These are phyloP conservation scores for Diorhabda carinulata DNA, from an alignment of 1,140 invertebrate species.

Conservation along the genomic window DNA sequence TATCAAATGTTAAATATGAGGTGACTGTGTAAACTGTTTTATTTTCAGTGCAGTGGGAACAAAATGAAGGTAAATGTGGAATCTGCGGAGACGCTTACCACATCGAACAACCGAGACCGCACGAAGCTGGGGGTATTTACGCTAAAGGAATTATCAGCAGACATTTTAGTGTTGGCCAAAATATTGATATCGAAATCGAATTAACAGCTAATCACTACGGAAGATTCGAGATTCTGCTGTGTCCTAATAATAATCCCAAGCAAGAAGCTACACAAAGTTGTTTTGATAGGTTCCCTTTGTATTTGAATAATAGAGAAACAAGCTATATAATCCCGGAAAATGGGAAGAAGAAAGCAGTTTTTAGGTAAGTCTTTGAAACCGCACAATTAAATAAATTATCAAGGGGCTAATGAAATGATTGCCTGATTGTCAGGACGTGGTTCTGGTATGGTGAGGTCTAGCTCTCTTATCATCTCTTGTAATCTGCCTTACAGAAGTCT, in stretches of 20 bases:
- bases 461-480: too few species aligned
- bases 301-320: slow-evolving; percentile 63
- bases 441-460: too few species aligned
- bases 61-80: slow-evolving; percentile 81
- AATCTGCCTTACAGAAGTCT: too few species aligned
- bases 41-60: slow-evolving; percentile 74
- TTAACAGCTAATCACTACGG: slow-evolving; percentile 88
- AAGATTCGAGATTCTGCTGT: slow-evolving; percentile 77
- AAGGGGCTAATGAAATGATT: too few species aligned
- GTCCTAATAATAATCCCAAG: slow-evolving; percentile 77
- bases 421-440: too few species aligned
- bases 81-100: slow-evolving; percentile 84
- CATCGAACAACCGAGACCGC: slow-evolving; percentile 66
- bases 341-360: slow-evolving; percentile 72
- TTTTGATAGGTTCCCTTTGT: slow-evolving; percentile 73
- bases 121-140: slow-evolving; percentile 84
- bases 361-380: slow-evolving; percentile 41
- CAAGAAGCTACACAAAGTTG: slow-evolving; percentile 75
- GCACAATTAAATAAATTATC: neutral
- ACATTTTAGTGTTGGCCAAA: slow-evolving; percentile 77
- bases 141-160: slow-evolving; percentile 79
- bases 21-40: neutral
- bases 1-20: neutral
- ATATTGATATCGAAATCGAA: slow-evolving; percentile 80
- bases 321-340: slow-evolving; percentile 59